Base-by-base conservation (phyloP, 2,113 vertebrate genomes). In the Pongo pygmaeus region DNA sequence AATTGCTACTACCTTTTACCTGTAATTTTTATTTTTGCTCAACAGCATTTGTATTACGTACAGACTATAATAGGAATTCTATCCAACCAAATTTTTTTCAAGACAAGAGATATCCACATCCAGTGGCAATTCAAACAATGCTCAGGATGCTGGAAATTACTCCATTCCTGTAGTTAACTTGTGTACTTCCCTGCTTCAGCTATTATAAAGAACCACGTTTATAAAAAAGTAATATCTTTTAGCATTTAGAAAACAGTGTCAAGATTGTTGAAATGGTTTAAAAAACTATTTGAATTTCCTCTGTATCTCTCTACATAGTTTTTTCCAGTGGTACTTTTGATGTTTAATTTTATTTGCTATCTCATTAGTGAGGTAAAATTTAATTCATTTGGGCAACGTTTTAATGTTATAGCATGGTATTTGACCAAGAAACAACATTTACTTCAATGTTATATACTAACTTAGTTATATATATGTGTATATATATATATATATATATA, bases 261-360 rank as follows among this genome's bases (percentile, higher is more conserved):
- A 17, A 87, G 16, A 90, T 52, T 92, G 1, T 87, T 79, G 14
- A 84, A 69, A 77, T 89, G 2, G 3, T 69, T 69, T 55, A 48
- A 81, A 93, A 74, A 59, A 32, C 3, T 32, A 43, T 92, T 46
- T 23, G 0, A 77, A 17, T n/a, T 84, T 78, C 57, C 32, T 64
- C 2, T 72, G 14, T 35, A 1, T 46, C 10, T 72, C 11, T 27
- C 5, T 12, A 0, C 7, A 43, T 55, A 35, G 6, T 59, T 78
- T 90, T 61, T 38, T 6, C 14, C 8, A 8, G 11, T 46, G 23
- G 0, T 55, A 77, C 1, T 79, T 59, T 61, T 84, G 32, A 48
- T 74, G 10, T 27, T 95, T 93, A 94, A 72, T 91, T 91, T 90
- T 3, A 87, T n/a, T 94, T 84, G 9, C 8, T 84, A 17, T 67